These are phyloP conservation scores for Macaria notata DNA, from an alignment of 2,888 invertebrate species.

Conservation along the genomic window DNA sequence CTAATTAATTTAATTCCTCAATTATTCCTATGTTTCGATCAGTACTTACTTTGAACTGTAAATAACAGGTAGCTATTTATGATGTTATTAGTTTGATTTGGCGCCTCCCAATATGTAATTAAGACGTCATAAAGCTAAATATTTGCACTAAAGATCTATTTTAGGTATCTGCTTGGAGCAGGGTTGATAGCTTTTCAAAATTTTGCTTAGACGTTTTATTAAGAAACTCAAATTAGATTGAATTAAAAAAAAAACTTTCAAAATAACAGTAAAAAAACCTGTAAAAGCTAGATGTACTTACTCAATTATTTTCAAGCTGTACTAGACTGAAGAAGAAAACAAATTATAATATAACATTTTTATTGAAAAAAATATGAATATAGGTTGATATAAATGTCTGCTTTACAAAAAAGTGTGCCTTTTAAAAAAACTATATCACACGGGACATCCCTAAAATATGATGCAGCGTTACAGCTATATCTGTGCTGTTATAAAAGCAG, in stretches of 20 bases:
- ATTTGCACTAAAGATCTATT: constrained; percentile 26
- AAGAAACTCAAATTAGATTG: too few species aligned
- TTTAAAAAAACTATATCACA: too few species aligned
- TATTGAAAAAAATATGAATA: too few species aligned
- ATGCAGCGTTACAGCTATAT: constrained; percentile 10
- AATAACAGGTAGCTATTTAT: neutral
- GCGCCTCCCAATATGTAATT: constrained; percentile 20
- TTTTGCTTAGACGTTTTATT: neutral
- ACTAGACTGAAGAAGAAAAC: too few species aligned
- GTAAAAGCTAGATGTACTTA: too few species aligned
- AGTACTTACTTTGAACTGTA: constrained; percentile 3
- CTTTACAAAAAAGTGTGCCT: too few species aligned
- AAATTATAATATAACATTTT: too few species aligned
- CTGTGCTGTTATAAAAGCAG: constrained; percentile 29
- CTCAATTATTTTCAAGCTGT: too few species aligned
- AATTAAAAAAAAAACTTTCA: too few species aligned
- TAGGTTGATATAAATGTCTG: too few species aligned
- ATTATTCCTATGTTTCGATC: constrained; percentile 15
- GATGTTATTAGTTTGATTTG: constrained; percentile 23
- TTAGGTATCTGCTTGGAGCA: constrained; percentile 6
- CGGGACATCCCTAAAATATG: constrained; percentile 23
- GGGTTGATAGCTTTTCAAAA: constrained; percentile 14
- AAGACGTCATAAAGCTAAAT: constrained; percentile 13
- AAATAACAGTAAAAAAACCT: too few species aligned
- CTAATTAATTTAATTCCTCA: too few species aligned